Percentiles rank a stretch among this genome's conserved stretches.
phyloP scores from a whole-genome alignment of 2,113 vertebrate genomes.

The Microcebus jonahi region DNA sequence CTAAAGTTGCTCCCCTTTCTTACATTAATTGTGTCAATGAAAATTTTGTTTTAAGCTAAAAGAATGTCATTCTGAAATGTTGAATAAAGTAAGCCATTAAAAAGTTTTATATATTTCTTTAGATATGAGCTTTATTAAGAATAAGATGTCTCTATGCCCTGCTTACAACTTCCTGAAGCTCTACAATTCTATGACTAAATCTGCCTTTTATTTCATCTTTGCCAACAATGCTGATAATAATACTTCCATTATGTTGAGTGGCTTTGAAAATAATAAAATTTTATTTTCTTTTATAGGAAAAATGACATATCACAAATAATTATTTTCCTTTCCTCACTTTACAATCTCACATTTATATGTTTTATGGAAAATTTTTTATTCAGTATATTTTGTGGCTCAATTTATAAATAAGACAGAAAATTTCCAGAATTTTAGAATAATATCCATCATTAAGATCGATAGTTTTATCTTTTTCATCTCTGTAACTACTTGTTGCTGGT shows the following conservation, averaged over 20 bases:
- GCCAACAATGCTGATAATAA: neutral
- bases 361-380: neutral
- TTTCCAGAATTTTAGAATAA: neutral
- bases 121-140: neutral
- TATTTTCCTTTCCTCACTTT: neutral
- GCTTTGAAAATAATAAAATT: neutral
- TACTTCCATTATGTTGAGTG: neutral
- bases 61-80: conserved; percentile 4
- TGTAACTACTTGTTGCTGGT: neutral
- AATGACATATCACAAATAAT: neutral
- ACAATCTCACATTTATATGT: neutral
- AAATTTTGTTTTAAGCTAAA: neutral
- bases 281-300: neutral
- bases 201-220: neutral
- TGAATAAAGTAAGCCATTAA: neutral
- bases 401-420: conserved; percentile 17
- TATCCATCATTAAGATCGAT: neutral
- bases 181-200: neutral
- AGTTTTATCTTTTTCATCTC: neutral
- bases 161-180: neutral
- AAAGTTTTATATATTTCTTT: neutral
- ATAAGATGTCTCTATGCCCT: neutral
- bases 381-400: neutral
- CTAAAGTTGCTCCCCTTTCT: neutral
- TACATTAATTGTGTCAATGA: neutral